phyloP scores from a whole-genome alignment of 2,797 vertebrate genomes.

The Xiphophorus birchmanni region DNA sequence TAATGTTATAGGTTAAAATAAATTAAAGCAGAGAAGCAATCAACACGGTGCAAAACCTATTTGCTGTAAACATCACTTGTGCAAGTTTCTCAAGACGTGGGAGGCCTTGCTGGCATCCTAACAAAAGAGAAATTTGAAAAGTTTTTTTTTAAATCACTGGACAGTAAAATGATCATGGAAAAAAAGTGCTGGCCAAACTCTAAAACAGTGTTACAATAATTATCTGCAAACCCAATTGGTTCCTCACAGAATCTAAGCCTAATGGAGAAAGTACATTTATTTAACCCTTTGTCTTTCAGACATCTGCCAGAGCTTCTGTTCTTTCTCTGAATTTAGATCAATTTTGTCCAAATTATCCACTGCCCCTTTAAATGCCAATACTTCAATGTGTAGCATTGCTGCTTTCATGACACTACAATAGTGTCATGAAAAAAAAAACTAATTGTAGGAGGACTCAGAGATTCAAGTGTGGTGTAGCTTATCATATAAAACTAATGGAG shows the following conservation, averaged over 20 bases:
- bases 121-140: conserved; percentile 31
- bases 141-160: neutral
- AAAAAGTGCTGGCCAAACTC: neutral
- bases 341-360: neutral
- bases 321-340: neutral
- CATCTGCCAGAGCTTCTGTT: neutral
- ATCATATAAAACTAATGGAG: neutral
- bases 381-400: neutral
- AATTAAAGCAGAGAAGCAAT: conserved; percentile 28
- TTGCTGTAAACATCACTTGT: conserved; percentile 23
- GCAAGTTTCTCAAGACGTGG: conserved; percentile 34
- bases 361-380: neutral
- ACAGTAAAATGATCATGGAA: neutral
- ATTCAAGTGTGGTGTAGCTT: neutral
- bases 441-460: neutral
- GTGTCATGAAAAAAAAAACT: neutral
- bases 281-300: neutral
- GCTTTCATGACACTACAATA: neutral
- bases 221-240: neutral
- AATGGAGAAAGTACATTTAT: neutral
- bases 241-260: neutral
- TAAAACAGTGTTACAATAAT: neutral
- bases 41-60: conserved; percentile 31
- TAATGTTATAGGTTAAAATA: conserved; percentile 39
- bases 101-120: conserved; percentile 39